Evolutionary conservation across 2,888 invertebrate species (phyloP).

Genomic region (Drosophila differens): DNA sequence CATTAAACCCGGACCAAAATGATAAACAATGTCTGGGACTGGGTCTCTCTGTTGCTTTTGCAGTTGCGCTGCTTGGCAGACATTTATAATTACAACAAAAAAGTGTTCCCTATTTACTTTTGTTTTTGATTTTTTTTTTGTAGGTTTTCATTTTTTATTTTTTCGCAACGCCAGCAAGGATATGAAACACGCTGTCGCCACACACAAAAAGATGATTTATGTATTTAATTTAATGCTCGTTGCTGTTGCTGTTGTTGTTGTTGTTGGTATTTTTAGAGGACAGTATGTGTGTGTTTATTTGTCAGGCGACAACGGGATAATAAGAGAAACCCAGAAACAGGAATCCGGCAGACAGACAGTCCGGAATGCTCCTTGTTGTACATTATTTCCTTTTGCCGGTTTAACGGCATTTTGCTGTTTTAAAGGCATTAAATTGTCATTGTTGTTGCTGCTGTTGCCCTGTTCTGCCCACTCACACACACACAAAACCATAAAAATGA

Average conservation of each 20-base stretch:
- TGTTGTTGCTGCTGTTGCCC: slow-evolving; percentile 20
- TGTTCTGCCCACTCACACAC: slow-evolving; percentile 24
- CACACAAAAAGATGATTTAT: slow-evolving; percentile 73
- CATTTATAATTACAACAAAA: slow-evolving; percentile 74
- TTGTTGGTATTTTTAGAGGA: slow-evolving; percentile 46
- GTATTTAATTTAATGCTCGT: slow-evolving; percentile 76
- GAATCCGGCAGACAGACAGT: slow-evolving; percentile 53
- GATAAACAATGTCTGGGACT: slow-evolving; percentile 62
- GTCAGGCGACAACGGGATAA: slow-evolving; percentile 79
- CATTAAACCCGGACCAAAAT: slow-evolving; percentile 49
- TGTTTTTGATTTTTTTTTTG: slow-evolving; percentile 18
- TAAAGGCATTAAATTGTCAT: slow-evolving; percentile 77
- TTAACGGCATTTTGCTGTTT: slow-evolving; percentile 79
- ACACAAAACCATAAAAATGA: slow-evolving; percentile 65
- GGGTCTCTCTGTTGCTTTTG: slow-evolving; percentile 37
- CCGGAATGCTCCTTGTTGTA: slow-evolving; percentile 35
- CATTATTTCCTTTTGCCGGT: slow-evolving; percentile 58
- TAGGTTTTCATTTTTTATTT: not conserved
- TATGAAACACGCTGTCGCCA: slow-evolving; percentile 55
- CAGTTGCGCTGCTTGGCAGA: slow-evolving; percentile 48
- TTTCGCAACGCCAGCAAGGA: slow-evolving; percentile 26
- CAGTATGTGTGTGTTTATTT: slow-evolving; percentile 74
- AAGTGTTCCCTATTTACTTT: slow-evolving; percentile 47
- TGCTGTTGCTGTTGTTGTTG: slow-evolving; percentile 32
- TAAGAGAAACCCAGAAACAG: slow-evolving; percentile 63